Conservation (phyloP, 2,888 invertebrate genomes). For the Pharmacophagus antenor region DNA sequence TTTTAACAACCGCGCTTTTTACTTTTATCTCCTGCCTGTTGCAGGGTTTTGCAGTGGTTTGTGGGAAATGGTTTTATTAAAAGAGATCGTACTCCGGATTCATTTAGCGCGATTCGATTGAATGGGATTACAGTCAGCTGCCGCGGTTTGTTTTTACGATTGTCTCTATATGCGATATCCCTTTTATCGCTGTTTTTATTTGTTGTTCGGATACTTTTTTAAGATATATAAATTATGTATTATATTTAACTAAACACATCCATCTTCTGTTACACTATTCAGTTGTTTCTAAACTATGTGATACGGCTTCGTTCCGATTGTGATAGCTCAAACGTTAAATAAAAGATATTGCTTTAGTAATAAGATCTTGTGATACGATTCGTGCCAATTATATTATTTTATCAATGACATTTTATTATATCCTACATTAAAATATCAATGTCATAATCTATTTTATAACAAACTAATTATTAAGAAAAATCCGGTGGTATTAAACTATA, state of each 20-base stretch:
- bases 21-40: slow-evolving; percentile 22
- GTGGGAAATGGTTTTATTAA: slow-evolving; percentile 28
- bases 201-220: background rate
- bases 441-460: no score
- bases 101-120: slow-evolving; percentile 20
- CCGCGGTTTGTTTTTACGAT: slow-evolving; percentile 10
- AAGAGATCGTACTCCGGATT: slow-evolving; percentile 21
- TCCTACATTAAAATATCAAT: no score
- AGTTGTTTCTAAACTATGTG: no score
- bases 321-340: no score
- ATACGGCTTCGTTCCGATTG: no score
- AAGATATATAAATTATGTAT: background rate
- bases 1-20: slow-evolving; percentile 35
- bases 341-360: no score
- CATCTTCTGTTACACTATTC: background rate
- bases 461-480: no score
- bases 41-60: slow-evolving; percentile 23
- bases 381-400: background rate
- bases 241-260: background rate
- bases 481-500: no score
- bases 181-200: background rate
- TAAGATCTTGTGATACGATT: no score
- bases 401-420: background rate
- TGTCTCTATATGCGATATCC: slow-evolving; percentile 4
- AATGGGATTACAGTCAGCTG: slow-evolving; percentile 10